Evolutionary conservation across 2,797 vertebrate genomes (phyloP).

Genomic region (Staurois parvus): DNA sequence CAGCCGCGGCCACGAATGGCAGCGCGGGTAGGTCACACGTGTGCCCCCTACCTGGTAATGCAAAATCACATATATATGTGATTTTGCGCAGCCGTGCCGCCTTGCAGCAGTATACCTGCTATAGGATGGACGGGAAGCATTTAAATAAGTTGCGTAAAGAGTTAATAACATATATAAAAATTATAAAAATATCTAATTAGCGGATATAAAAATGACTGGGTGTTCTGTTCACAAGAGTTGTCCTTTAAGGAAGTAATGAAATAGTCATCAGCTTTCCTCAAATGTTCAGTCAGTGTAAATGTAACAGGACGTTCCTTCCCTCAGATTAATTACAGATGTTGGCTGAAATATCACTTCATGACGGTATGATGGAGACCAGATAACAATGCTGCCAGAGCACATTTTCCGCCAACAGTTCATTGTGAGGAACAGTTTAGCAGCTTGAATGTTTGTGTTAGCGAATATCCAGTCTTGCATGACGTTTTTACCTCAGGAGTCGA

Average conservation of each 20-base stretch:
- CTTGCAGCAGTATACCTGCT: too few species aligned
- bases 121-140: too few species aligned
- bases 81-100: too few species aligned
- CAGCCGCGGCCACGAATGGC: too few species aligned
- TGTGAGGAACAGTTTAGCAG: slow-evolving; percentile 8
- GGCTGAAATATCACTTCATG: background rate
- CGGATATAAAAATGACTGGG: too few species aligned
- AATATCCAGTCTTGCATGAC: background rate
- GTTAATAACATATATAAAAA: background rate
- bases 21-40: too few species aligned
- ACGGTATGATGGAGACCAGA: slow-evolving; percentile 7
- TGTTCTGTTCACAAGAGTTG: background rate
- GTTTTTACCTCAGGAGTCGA: background rate
- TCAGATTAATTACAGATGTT: slow-evolving; percentile 10
- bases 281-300: background rate
- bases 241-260: background rate
- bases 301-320: background rate
- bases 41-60: too few species aligned
- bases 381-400: slow-evolving; percentile 7
- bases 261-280: background rate
- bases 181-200: background rate
- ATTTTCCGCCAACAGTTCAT: slow-evolving; percentile 10
- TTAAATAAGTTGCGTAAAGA: too few species aligned
- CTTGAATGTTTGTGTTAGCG: background rate
- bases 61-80: too few species aligned